Base-by-base conservation (phyloP, 2,888 invertebrate genomes). In the Ornithoptera priamus region DNA sequence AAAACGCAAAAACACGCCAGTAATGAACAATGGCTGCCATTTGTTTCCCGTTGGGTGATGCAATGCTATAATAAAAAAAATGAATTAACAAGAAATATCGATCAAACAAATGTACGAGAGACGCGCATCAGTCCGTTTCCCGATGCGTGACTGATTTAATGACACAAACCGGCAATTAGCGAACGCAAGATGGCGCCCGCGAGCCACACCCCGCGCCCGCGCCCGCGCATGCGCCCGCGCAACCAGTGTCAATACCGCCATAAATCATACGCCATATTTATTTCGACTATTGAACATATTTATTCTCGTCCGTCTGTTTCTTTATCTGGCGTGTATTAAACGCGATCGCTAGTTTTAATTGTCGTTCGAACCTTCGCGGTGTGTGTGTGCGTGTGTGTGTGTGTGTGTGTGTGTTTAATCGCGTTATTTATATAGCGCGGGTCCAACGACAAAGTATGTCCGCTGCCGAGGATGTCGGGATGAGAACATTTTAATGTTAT, bases 201-300 rank as follows among this genome's bases (percentile, higher is more conserved):
- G 85, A 5, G 6, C 39, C 39, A 6, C 39, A 8, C 39, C 12
- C 6, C 7, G 8, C 42, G 8, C 8, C 42, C 42, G 4, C 42
- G 1, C 42, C 42, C 12, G 42, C 10, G 8, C 39, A 39, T 39
- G 39, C 8, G 85, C 84, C 82, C 82, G 86, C 88, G 86, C 86
- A 80, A 72, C 78, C 85, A 86, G 83, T 88, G 89, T 88, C 89
- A 89, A 88, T 88, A 88, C 74, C 84, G 85, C 80, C 80, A 84
- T 89, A 85, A 85, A 88, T 91, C 89, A 91, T 85, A 84, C 86
- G 89, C 89, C 88, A 90, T 89, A 83, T 89, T 90, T 86, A 86
- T 89, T 88, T 84, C 82, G 80, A 84, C 82, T 82, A 80, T 76
- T 83, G 80, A 81, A 81, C 70, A 67, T 70, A 73, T 71, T 73